phyloP scores from a whole-genome alignment of 92 coral and sea anemone species.

The Desmophyllum pertusum region DNA sequence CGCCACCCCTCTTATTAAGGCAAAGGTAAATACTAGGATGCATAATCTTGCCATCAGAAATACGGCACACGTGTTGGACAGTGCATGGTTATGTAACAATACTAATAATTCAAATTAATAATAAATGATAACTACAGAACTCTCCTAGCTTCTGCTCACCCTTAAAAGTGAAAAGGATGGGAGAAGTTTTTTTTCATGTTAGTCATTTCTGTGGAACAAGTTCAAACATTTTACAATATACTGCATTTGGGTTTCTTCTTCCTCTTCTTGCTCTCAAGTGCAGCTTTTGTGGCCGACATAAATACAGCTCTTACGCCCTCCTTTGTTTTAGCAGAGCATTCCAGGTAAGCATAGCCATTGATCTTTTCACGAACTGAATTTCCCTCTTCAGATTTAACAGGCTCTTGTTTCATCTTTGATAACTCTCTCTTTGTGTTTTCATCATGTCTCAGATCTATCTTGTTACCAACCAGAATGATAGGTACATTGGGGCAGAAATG shows the following conservation, averaged over 20 bases:
- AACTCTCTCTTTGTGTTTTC: conserved; percentile 93
- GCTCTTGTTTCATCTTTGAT: conserved; percentile 95
- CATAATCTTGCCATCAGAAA: neutral
- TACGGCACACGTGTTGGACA: neutral
- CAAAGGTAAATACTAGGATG: neutral
- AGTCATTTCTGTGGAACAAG: conserved; percentile 2
- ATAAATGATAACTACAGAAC: conserved; percentile 20
- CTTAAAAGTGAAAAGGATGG: neutral
- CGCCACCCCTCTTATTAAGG: too few species aligned
- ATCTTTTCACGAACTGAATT: conserved; percentile 78
- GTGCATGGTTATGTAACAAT: conserved; percentile 10
- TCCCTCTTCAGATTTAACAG: conserved; percentile 84
- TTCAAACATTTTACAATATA: conserved; percentile 70
- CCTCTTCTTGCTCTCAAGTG: conserved; percentile 82
- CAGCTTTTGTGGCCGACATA: conserved; percentile 91
- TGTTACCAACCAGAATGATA: conserved; percentile 96
- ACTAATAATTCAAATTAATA: conserved; percentile 32
- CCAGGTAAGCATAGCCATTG: conserved; percentile 82
- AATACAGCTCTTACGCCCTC: conserved; percentile 94
- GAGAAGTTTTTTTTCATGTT: neutral
- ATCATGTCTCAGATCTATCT: conserved; percentile 95
- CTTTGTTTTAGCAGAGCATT: conserved; percentile 98
- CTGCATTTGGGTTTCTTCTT: conserved; percentile 62
- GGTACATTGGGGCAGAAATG: conserved; percentile 99
- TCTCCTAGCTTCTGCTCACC: neutral